These are phyloP conservation scores for Yponomeuta evonymella DNA, from an alignment of 2,888 invertebrate species.

Conservation along the genomic window DNA sequence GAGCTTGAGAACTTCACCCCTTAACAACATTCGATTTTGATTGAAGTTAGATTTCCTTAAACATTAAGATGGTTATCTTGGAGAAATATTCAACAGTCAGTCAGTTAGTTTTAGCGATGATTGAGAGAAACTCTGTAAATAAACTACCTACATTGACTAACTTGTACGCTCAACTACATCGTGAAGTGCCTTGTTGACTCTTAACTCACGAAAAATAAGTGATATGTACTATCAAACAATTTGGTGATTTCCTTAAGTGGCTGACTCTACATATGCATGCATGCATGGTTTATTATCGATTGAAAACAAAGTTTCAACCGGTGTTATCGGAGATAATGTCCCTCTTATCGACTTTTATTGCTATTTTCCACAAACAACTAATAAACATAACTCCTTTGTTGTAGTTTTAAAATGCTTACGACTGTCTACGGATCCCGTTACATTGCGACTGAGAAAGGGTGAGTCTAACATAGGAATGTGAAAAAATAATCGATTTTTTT, in stretches of 20 bases:
- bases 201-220: neutral
- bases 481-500: too few species aligned
- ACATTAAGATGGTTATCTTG: neutral
- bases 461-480: constrained; percentile 47
- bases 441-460: constrained; percentile 94
- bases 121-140: neutral
- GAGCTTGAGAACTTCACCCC: neutral
- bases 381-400: constrained; percentile 50
- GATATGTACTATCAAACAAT: neutral
- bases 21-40: neutral
- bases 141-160: neutral
- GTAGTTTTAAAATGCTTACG: constrained; percentile 95
- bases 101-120: neutral
- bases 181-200: neutral
- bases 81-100: neutral
- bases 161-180: neutral
- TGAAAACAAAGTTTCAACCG: neutral
- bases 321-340: neutral
- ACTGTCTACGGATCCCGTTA: constrained; percentile 92
- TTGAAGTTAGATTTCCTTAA: constrained; percentile 2
- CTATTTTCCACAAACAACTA: neutral
- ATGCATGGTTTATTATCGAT: neutral
- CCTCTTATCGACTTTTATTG: constrained; percentile 3
- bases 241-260: neutral
- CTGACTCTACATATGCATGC: neutral